Conservation (phyloP, 2,113 vertebrate genomes). For the Trogon surrucura region DNA sequence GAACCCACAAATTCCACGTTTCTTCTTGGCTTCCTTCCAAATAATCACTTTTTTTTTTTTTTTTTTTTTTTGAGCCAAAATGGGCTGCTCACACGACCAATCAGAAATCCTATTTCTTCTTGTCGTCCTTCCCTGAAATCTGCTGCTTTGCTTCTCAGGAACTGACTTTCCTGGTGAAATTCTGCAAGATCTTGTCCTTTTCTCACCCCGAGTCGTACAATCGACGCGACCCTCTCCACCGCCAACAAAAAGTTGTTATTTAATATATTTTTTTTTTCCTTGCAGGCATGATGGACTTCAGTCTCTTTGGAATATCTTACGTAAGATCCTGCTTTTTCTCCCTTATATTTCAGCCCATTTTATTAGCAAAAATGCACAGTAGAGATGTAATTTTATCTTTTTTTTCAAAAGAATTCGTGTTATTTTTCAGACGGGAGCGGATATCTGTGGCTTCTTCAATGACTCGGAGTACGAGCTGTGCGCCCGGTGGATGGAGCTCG, state of each 20-base stretch:
- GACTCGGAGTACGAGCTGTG: conserved; percentile 85
- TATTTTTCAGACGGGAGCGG: conserved; percentile 87
- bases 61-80: too few species aligned
- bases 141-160: neutral
- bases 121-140: accelerated
- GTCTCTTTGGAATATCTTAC: conserved; percentile 86
- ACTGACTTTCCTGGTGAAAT: neutral
- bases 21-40: neutral
- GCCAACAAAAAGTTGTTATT: neutral
- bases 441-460: conserved; percentile 92
- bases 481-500: conserved; percentile 90
- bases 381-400: too few species aligned
- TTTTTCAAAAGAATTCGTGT: neutral
- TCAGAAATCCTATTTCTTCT: neutral
- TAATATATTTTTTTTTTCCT: neutral
- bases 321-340: conserved; percentile 68
- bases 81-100: too few species aligned
- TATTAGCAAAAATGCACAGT: neutral
- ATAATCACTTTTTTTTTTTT: too few species aligned
- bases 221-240: accelerated
- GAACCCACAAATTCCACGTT: too few species aligned
- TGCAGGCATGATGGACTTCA: conserved; percentile 90
- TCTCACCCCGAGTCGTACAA: neutral
- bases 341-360: neutral
- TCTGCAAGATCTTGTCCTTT: neutral